Conservation (phyloP, 2,888 invertebrate genomes). For the Ptilodon capucinus region DNA sequence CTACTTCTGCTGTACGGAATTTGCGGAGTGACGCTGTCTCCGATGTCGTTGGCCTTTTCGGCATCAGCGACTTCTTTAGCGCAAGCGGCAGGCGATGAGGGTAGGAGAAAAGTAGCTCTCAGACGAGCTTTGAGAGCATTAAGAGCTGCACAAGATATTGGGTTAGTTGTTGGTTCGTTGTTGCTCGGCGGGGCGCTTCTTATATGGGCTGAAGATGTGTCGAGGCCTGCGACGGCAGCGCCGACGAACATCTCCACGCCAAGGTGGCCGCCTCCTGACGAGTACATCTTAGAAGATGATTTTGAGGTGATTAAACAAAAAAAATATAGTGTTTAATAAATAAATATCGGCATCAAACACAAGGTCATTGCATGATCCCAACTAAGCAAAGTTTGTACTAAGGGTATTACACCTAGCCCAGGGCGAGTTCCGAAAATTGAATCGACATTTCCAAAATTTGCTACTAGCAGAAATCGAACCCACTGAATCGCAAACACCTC, state of each 20-base stretch:
- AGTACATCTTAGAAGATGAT: conserved; percentile 80
- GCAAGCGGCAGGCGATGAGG: conserved; percentile 77
- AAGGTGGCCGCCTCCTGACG: conserved; percentile 71
- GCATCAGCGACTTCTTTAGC: conserved; percentile 83
- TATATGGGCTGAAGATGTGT: conserved; percentile 71
- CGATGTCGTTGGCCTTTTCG: conserved; percentile 81
- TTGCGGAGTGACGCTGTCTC: conserved; percentile 83
- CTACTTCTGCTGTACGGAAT: conserved; percentile 65
- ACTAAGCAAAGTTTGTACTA: no score
- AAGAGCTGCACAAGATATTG: conserved; percentile 72
- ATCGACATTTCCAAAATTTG: no score
- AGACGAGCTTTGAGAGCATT: conserved; percentile 68
- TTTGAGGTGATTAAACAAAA: conserved; percentile 66
- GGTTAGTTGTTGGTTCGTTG: conserved; percentile 67
- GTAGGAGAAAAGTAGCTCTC: conserved; percentile 62
- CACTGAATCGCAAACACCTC: no score
- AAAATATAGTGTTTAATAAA: no score
- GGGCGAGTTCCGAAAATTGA: no score
- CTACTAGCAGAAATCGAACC: no score
- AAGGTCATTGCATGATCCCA: no score
- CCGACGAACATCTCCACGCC: conserved; percentile 64
- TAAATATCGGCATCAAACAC: no score
- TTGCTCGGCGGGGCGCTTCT: conserved; percentile 75
- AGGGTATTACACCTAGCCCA: no score
- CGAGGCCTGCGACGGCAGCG: conserved; percentile 63